Evolutionary conservation across 2,113 vertebrate genomes (phyloP).

Genomic region (Rhineura floridana): DNA sequence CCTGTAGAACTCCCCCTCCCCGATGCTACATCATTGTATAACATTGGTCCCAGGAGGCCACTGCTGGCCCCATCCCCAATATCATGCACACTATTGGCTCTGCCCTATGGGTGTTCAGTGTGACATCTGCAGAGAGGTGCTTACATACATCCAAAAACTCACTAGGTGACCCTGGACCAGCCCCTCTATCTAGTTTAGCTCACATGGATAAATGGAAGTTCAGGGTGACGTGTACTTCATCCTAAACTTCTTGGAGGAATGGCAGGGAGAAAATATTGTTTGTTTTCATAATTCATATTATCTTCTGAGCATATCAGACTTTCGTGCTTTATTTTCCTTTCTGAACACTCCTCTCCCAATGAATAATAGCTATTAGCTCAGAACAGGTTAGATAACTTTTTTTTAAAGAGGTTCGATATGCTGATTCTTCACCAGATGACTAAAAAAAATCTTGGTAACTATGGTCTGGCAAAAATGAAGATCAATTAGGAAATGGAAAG

Average conservation of each 20-base stretch:
- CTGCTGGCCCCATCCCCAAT: too few relatives aligned
- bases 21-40: too few relatives aligned
- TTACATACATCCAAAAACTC: background rate
- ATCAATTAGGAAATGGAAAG: constrained; percentile 54
- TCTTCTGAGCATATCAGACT: background rate
- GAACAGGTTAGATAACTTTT: background rate
- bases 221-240: too few relatives aligned
- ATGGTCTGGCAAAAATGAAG: constrained; percentile 31
- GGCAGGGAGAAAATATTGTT: background rate
- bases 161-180: background rate
- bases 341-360: background rate
- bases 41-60: too few relatives aligned
- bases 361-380: background rate
- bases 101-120: too few relatives aligned
- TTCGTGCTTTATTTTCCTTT: constrained; percentile 4
- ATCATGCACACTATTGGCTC: too few relatives aligned
- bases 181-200: background rate
- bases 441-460: background rate
- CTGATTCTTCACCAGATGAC: background rate
- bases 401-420: rapidly evolving
- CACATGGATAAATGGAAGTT: background rate
- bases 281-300: constrained; percentile 3
- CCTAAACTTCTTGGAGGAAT: background rate
- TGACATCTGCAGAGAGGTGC: background rate
- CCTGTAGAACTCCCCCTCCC: too few relatives aligned